Conservation (phyloP, 37 sponge, comb jelly and placozoan genomes). For the Bolinopsis microptera region DNA sequence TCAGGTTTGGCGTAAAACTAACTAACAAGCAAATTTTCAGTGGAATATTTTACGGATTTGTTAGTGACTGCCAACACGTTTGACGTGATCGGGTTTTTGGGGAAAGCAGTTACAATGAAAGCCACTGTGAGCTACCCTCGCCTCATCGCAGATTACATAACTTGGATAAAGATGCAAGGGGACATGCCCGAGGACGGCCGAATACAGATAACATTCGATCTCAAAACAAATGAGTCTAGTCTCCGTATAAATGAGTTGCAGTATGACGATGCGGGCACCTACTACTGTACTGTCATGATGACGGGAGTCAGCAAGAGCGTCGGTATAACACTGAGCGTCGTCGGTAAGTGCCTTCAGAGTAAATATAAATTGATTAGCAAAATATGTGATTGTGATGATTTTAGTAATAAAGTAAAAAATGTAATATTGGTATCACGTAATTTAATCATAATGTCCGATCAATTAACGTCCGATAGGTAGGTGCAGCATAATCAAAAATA, state of each 20-base stretch:
- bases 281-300: neutral
- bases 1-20: neutral
- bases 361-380: too few species aligned
- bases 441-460: too few species aligned
- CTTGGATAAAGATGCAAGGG: conserved; percentile 15
- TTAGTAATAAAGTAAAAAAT: too few species aligned
- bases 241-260: conserved; percentile 50
- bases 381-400: too few species aligned
- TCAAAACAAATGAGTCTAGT: conserved; percentile 38
- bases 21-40: neutral
- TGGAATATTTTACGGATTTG: too few species aligned
- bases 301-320: conserved; percentile 7
- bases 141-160: conserved; percentile 32
- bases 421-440: too few species aligned
- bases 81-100: conserved; percentile 54
- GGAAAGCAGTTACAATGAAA: conserved; percentile 48
- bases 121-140: conserved; percentile 47
- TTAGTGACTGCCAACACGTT: conserved; percentile 62
- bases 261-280: conserved; percentile 11
- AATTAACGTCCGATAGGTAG: too few species aligned
- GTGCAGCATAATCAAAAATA: too few species aligned
- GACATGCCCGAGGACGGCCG: conserved; percentile 33
- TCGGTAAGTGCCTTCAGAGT: conserved; percentile 10
- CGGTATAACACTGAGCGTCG: conserved; percentile 3
- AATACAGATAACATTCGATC: neutral